A percentile compares a stretch with the other conserved stretches of the same genome.
These are phyloP conservation scores for Pseudomyrmex flavicornis DNA, from an alignment of 1,140 invertebrate species.

Conservation along the genomic window DNA sequence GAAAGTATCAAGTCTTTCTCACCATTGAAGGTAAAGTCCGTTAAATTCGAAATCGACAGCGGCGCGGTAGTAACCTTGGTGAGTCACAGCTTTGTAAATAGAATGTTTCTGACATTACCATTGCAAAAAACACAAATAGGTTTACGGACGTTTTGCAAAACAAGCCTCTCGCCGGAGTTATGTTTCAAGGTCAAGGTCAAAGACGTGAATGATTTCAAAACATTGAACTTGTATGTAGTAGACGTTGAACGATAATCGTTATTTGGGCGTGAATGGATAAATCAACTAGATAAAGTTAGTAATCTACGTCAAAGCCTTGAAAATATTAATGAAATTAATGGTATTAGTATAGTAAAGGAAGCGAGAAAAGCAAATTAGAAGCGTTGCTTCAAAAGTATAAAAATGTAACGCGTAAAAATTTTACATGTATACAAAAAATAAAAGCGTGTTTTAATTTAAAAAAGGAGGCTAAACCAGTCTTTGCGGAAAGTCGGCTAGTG, in stretches of 20 bases:
- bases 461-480: not conserved
- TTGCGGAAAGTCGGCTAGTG: not conserved
- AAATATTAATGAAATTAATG: not conserved
- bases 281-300: not conserved
- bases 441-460: not conserved
- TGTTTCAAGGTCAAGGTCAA: not conserved
- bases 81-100: not conserved
- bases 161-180: not conserved
- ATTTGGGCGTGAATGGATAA: not conserved
- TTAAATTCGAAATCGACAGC: not conserved
- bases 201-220: not conserved
- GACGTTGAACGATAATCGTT: not conserved
- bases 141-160: no score
- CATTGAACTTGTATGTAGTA: not conserved
- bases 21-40: not conserved
- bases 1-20: not conserved
- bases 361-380: not conserved
- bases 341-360: not conserved
- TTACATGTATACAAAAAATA: not conserved
- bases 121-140: no score
- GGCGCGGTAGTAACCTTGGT: not conserved
- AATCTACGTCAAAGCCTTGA: not conserved
- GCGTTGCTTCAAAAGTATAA: not conserved
- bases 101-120: not conserved
- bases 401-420: not conserved